Evolutionary conservation across 1,140 invertebrate species (phyloP).

Genomic region (Scaptomyza graminum): DNA sequence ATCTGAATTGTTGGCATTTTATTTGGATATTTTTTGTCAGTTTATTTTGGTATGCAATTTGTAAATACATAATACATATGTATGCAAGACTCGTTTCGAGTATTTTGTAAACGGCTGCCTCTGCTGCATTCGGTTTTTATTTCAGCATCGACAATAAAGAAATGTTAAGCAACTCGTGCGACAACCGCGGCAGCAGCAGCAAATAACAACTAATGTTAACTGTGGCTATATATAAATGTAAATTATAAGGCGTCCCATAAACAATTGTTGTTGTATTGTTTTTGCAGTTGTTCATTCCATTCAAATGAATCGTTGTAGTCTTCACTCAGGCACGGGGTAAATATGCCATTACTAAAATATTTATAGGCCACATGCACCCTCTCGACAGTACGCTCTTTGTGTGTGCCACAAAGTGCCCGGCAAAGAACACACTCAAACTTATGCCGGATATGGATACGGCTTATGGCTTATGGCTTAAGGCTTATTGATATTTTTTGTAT

Average conservation of each 20-base stretch:
- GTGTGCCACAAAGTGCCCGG: conserved; percentile 23
- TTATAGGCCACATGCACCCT: background rate
- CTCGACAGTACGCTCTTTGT: conserved; percentile 33
- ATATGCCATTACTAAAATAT: conserved; percentile 45
- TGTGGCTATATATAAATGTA: conserved; percentile 63
- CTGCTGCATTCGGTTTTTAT: conserved; percentile 29
- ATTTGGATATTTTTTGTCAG: conserved; percentile 39
- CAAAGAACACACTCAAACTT: conserved; percentile 44
- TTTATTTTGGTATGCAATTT: conserved; percentile 39
- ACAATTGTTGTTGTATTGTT: background rate
- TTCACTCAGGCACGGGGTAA: conserved; percentile 32
- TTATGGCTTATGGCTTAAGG: background rate
- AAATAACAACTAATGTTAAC: conserved; percentile 48
- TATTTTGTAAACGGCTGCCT: conserved; percentile 48
- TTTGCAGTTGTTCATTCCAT: conserved; percentile 39
- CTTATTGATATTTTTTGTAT: too few species aligned
- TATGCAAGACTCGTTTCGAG: conserved; percentile 10
- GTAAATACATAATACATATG: background rate
- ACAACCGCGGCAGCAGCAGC: conserved; percentile 9
- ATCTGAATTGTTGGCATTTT: conserved; percentile 70
- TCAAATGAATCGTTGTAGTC: conserved; percentile 26
- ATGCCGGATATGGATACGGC: conserved; percentile 58
- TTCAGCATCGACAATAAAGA: conserved; percentile 49
- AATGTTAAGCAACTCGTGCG: conserved; percentile 61
- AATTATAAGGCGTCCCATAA: conserved; percentile 47